Percentiles rank a stretch among this genome's conserved stretches.
Conservation (phyloP, 2,888 invertebrate genomes). For the Zaprionus lineosus region DNA sequence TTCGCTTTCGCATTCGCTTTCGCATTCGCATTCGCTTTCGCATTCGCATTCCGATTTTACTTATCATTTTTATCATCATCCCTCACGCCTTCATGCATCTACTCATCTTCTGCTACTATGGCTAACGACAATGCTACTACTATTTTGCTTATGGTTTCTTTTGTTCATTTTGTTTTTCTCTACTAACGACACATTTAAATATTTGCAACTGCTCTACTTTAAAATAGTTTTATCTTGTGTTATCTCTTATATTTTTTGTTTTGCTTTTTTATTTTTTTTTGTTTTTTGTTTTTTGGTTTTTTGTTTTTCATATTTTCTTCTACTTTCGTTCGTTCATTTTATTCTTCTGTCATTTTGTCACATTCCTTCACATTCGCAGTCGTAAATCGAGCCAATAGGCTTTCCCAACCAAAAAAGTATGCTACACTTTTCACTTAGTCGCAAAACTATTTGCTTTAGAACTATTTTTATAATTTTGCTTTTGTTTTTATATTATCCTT, state of each 20-base stretch:
- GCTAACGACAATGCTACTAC: constrained; percentile 76
- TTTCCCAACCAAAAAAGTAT: constrained; percentile 55
- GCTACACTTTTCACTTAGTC: constrained; percentile 52
- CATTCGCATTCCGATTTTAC: constrained; percentile 25
- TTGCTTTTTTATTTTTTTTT: not conserved
- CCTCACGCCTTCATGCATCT: no score
- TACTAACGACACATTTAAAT: constrained; percentile 78
- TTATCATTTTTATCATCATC: constrained; percentile 19
- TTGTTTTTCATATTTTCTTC: no score
- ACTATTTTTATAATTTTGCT: constrained; percentile 18
- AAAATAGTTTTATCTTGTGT: constrained; percentile 65
- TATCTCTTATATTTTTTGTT: not conserved
- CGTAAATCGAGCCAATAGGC: constrained; percentile 60
- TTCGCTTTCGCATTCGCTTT: constrained; percentile 1
- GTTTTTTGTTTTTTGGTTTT: constrained; percentile 27
- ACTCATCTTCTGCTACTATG: constrained; percentile 56
- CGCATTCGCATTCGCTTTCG: constrained; percentile 3
- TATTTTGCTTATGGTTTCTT: constrained; percentile 48
- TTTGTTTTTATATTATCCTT: constrained; percentile 12
- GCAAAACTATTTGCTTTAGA: constrained; percentile 50
- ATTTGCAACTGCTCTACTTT: constrained; percentile 77
- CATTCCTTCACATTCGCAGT: constrained; percentile 20
- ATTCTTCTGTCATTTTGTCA: constrained; percentile 48
- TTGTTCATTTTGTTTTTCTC: constrained; percentile 40
- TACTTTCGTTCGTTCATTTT: no score